These are phyloP conservation scores for Siniperca obscura DNA, from an alignment of 2,797 vertebrate species.

Conservation along the genomic window DNA sequence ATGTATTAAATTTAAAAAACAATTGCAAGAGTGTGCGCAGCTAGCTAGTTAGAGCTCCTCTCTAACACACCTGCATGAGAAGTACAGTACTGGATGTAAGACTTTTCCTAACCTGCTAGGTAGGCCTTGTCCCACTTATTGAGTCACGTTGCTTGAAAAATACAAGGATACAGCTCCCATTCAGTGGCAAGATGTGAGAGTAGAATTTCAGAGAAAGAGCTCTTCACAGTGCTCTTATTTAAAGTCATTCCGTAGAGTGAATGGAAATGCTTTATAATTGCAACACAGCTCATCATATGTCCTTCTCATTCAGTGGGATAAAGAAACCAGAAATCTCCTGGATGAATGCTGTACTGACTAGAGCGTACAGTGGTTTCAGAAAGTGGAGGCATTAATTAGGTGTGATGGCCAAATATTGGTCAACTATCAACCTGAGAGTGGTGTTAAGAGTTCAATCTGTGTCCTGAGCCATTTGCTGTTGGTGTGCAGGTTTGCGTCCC, in stretches of 20 bases:
- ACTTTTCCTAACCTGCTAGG: too few species aligned
- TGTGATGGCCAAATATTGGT: conserved; percentile 26
- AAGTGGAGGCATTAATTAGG: neutral
- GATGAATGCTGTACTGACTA: neutral
- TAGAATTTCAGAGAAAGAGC: neutral
- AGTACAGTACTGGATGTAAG: neutral
- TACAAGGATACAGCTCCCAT: neutral
- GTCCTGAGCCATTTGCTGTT: neutral
- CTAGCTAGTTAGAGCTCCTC: too few species aligned
- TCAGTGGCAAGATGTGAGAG: neutral
- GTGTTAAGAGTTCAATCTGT: conserved; percentile 4
- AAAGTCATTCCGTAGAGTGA: neutral
- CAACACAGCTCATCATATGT: neutral
- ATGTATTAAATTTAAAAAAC: neutral
- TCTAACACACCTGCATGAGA: neutral
- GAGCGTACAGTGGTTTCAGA: neutral
- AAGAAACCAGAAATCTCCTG: neutral
- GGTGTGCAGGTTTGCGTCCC: neutral
- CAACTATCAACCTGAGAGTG: neutral
- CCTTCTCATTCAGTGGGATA: conserved; percentile 22
- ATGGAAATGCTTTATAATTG: neutral
- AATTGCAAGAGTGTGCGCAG: neutral
- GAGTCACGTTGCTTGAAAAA: neutral
- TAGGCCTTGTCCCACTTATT: neutral
- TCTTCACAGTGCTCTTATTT: neutral